These are phyloP conservation scores for Thymelicus lineola DNA, from an alignment of 2,888 invertebrate species.

Conservation along the genomic window DNA sequence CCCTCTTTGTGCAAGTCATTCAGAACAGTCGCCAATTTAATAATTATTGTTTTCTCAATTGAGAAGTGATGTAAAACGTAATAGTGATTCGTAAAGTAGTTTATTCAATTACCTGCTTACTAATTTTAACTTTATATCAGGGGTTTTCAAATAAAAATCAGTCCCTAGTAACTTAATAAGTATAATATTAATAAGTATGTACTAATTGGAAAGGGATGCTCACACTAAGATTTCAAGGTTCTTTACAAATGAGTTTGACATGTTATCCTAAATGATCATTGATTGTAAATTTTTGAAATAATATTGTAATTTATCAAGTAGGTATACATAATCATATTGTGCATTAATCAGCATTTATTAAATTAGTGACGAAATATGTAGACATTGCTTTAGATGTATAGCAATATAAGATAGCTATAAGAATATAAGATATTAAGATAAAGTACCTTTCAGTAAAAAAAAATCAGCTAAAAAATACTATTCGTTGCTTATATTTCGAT, in stretches of 20 bases:
- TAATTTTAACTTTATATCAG: no score
- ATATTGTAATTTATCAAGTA: not conserved
- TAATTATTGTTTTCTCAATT: not conserved
- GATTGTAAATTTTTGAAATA: constrained; percentile 2
- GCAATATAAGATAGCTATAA: not conserved
- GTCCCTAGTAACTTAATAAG: no score
- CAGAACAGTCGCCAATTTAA: constrained; percentile 16
- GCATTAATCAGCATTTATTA: constrained; percentile 8
- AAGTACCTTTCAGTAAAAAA: not conserved
- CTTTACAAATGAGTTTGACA: not conserved
- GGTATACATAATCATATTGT: not conserved
- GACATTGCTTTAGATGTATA: not conserved
- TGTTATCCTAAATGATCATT: not conserved
- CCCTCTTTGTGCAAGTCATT: constrained; percentile 20
- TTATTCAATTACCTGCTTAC: not conserved
- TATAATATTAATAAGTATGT: no score
- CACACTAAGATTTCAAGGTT: no score
- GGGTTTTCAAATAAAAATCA: no score
- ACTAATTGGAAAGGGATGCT: no score
- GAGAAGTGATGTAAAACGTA: not conserved
- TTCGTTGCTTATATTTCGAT: no score
- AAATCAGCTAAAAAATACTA: not conserved
- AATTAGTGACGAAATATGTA: not conserved
- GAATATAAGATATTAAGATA: not conserved
- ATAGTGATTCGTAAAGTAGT: not conserved